These are phyloP conservation scores for Apodemia duryi DNA, from an alignment of 2,888 invertebrate species.

Conservation along the genomic window DNA sequence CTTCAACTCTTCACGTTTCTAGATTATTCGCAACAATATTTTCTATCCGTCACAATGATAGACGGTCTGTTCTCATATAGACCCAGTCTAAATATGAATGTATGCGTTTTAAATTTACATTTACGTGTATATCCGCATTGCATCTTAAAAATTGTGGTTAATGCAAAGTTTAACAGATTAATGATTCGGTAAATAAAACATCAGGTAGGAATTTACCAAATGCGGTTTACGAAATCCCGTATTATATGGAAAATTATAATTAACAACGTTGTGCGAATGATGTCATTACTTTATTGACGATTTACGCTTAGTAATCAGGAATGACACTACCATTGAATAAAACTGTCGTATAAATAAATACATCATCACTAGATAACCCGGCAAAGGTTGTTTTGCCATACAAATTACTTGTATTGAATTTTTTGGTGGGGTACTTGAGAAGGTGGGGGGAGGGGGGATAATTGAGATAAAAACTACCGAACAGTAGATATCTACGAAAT, in stretches of 20 bases:
- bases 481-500: no score
- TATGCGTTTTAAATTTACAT: neutral
- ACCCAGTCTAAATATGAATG: no score
- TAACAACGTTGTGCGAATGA: neutral
- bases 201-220: neutral
- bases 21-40: no score
- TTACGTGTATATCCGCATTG: neutral
- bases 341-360: neutral
- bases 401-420: no score
- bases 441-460: no score
- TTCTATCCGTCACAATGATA: no score
- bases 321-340: neutral
- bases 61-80: no score
- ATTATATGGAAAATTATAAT: slow-evolving; percentile 1
- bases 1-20: no score
- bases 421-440: no score
- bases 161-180: neutral
- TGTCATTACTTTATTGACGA: neutral
- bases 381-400: no score
- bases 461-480: no score
- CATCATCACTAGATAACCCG: no score
- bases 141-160: neutral
- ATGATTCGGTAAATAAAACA: neutral
- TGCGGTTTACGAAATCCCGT: neutral
- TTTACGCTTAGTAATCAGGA: neutral